Evolutionary conservation across 2,797 vertebrate genomes (phyloP), one percentile per base, ranked within the genome.

Genomic region (Geotrypetes seraphini): DNA sequence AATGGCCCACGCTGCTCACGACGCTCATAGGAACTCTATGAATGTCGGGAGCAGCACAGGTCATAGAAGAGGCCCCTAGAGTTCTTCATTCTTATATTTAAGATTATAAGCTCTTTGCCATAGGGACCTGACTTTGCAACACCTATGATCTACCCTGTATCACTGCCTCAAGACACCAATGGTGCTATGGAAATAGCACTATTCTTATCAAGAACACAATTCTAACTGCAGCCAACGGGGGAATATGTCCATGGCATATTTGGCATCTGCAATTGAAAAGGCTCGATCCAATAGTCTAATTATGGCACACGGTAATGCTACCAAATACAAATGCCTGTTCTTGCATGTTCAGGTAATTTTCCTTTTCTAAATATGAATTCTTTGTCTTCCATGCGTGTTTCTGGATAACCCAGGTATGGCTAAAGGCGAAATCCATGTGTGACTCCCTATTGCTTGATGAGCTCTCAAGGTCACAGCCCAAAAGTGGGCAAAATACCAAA

Each of bases 211-310:
- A 71, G 63, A 53, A 50, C 53, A 61, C 62, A 58, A 33, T 28
- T 58, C 47, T 49, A 50, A 51, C 55, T 22, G 30, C 50, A 28
- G 29, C 28, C 53, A 25, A 33, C 32, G 49, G 69, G 39, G 33
- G 53, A 48, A 59, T 73, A 74, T 81, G 79, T 85, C 59, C 68
- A 43, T 60, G 60, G 63, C 50, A 53, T 73, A 39, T 79, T 79
- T 81, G 78, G 74, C 75, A 81, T 81, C 54, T 69, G 51, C 50
- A 59, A 75, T 63, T 58, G 49, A 48, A 55, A 38, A 11, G 48
- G 40, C 14, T 16, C 10, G 18, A 12, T 14, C 33, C 13, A 22
- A 32, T 13, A 22, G 25, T 32, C 14, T 28, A 27, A 23, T 46
- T 47, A 63, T 58, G 63, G 69, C 66, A 78, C 58, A 45, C 40